Conservation (phyloP, 2,888 invertebrate species). For the Slavum lentiscoides region DNA sequence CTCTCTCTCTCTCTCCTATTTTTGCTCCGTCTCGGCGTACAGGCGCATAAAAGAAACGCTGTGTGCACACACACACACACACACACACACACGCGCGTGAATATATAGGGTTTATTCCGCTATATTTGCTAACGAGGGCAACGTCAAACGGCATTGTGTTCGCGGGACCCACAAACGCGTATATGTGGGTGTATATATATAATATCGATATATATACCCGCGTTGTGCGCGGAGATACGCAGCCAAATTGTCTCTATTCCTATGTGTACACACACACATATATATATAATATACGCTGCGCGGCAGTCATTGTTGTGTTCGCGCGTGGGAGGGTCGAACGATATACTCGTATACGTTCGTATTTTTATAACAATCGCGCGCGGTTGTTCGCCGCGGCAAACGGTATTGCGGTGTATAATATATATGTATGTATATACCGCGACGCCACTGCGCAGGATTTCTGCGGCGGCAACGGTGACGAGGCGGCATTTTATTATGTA, state of each 20-base stretch:
- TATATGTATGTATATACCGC: not conserved
- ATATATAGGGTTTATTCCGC: slow-evolving; percentile 48
- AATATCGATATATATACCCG: not conserved
- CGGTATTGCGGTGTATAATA: not conserved
- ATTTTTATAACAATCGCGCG: too few species aligned
- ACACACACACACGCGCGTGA: not conserved
- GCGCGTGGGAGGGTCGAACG: slow-evolving; percentile 38
- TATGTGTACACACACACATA: too few species aligned
- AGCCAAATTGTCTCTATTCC: slow-evolving; percentile 41
- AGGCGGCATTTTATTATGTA: slow-evolving; percentile 43
- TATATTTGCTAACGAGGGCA: slow-evolving; percentile 52
- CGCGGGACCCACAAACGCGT: slow-evolving; percentile 21
- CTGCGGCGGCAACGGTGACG: slow-evolving; percentile 21
- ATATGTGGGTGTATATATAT: not conserved
- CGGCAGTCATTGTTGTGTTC: slow-evolving; percentile 41
- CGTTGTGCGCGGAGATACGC: not conserved
- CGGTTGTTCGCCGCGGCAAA: too few species aligned
- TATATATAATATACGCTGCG: too few species aligned
- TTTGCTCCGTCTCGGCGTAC: too few species aligned
- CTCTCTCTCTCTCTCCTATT: too few species aligned
- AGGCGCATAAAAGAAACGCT: slow-evolving; percentile 17
- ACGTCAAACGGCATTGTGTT: slow-evolving; percentile 49
- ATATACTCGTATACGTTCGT: not conserved
- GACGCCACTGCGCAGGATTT: slow-evolving; percentile 34
- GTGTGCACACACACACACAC: not conserved